Evolutionary conservation across 2,888 invertebrate genomes (phyloP).

Genomic region (Synergus laeviventris): DNA sequence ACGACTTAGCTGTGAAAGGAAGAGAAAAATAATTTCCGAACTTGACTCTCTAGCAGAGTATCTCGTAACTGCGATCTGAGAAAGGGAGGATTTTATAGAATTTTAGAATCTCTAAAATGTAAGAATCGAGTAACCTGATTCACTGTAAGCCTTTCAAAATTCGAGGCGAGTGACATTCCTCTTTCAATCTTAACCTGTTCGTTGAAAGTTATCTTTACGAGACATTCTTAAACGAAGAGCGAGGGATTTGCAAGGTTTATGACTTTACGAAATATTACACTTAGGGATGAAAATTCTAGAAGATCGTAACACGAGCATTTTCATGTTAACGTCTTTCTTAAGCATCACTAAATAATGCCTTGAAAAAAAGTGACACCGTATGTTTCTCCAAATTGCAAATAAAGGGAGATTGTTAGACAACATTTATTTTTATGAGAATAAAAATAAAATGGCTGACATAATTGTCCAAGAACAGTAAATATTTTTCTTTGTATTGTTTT

Average conservation of each 20-base stretch:
- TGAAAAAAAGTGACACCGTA: neutral
- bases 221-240: constrained; percentile 12
- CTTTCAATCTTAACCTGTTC: constrained; percentile 2
- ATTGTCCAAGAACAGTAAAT: neutral
- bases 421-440: neutral
- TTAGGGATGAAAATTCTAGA: constrained; percentile 8
- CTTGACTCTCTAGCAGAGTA: neutral
- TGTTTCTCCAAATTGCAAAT: neutral
- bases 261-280: constrained; percentile 6
- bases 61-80: neutral
- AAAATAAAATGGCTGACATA: neutral
- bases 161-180: neutral
- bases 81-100: neutral
- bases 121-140: neutral
- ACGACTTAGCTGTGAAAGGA: neutral
- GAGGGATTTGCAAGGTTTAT: neutral
- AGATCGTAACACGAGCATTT: neutral
- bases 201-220: constrained; percentile 33
- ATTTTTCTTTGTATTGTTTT: neutral
- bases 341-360: neutral
- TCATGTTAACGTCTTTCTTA: neutral
- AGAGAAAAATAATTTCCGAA: neutral
- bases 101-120: neutral
- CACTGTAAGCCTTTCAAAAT: constrained; percentile 1
- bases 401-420: neutral